Conservation (phyloP, 2,888 invertebrate species). For the Oxystoma pomonae region DNA sequence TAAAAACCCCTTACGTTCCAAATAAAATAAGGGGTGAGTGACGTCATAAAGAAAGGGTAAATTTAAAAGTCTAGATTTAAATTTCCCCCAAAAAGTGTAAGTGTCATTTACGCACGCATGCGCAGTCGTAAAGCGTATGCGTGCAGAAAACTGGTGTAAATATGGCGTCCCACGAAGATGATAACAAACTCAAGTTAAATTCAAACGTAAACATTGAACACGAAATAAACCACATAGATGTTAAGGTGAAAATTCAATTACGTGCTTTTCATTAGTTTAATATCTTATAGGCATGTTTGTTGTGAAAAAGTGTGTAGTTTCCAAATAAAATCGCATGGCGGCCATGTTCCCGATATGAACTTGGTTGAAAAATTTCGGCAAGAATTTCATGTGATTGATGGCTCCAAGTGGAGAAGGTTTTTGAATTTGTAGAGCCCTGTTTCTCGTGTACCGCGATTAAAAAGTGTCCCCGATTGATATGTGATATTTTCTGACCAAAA, state of each 20-base stretch:
- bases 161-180: conserved; percentile 47
- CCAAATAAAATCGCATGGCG: conserved; percentile 42
- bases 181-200: conserved; percentile 45
- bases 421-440: neutral
- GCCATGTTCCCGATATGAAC: conserved; percentile 40
- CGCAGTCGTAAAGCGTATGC: conserved; percentile 28
- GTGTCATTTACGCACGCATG: neutral
- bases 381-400: neutral
- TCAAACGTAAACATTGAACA: conserved; percentile 43
- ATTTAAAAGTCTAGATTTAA: too few relatives aligned
- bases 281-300: conserved; percentile 44
- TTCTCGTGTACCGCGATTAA: neutral
- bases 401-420: neutral
- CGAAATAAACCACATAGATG: conserved; percentile 43
- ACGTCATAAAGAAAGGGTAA: too few relatives aligned
- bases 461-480: neutral
- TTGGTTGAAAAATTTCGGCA: neutral
- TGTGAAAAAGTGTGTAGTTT: conserved; percentile 43
- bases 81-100: neutral
- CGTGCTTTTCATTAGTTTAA: conserved; percentile 42
- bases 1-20: too few relatives aligned
- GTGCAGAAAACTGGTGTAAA: conserved; percentile 42
- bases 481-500: conserved; percentile 8
- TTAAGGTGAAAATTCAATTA: conserved; percentile 45
- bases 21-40: too few relatives aligned